Evolutionary conservation across 2,113 vertebrate species (phyloP).

Genomic region (Eclectus roratus): DNA sequence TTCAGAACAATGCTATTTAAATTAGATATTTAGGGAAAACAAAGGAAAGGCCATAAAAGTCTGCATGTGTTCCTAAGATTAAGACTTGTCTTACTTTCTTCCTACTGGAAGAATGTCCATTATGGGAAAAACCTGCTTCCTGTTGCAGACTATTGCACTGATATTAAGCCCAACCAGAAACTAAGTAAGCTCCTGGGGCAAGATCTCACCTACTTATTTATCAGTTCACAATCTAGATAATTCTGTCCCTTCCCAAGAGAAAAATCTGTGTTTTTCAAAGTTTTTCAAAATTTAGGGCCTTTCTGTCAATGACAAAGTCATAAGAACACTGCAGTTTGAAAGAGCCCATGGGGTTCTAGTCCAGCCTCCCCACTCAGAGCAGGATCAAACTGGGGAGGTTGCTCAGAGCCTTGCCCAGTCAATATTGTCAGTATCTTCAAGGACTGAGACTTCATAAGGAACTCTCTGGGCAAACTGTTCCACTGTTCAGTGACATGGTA

Average conservation of each 20-base stretch:
- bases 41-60: not conserved
- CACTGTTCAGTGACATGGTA: not conserved
- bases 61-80: not conserved
- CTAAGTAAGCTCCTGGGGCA: not conserved
- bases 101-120: not conserved
- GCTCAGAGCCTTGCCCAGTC: not conserved
- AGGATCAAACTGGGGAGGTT: not conserved
- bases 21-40: not conserved
- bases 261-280: not conserved
- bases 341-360: not conserved
- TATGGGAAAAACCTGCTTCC: not conserved
- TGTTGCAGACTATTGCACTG: not conserved
- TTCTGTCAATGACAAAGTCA: not conserved
- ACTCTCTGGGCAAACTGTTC: not conserved
- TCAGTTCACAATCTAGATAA: not conserved
- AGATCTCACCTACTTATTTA: not conserved
- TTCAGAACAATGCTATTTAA: not conserved
- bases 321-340: not conserved
- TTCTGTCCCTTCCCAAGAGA: not conserved
- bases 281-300: not conserved
- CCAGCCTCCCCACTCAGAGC: not conserved
- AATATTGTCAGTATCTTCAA: not conserved
- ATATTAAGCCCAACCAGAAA: not conserved
- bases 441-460: not conserved
- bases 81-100: not conserved